Evolutionary conservation across 2,888 invertebrate genomes (phyloP).

Genomic region (Cremastinae sp.): DNA sequence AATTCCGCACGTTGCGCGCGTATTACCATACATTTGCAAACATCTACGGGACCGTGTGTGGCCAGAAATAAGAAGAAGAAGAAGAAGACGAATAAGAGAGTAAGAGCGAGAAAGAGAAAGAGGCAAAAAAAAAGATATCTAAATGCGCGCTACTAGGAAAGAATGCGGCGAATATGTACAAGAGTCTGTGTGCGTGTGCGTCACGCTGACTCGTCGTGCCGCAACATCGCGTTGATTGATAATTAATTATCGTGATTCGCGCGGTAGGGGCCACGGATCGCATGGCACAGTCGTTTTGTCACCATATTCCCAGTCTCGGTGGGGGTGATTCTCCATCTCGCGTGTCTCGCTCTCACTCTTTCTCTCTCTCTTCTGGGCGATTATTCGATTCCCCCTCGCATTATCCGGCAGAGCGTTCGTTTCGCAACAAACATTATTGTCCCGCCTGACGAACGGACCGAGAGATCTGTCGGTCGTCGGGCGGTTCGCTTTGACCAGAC

Average conservation of each 20-base stretch:
- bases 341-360: constrained; percentile 23
- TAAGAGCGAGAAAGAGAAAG: no score
- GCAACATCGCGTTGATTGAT: constrained; percentile 66
- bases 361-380: constrained; percentile 30
- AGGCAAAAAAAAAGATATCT: no score
- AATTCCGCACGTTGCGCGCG: not conserved
- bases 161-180: constrained; percentile 30
- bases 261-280: constrained; percentile 46
- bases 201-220: constrained; percentile 58
- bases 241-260: constrained; percentile 68
- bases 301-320: constrained; percentile 42
- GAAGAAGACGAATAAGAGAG: not conserved
- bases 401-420: constrained; percentile 45
- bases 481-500: constrained; percentile 56
- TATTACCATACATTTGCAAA: constrained; percentile 8
- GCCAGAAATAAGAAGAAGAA: constrained; percentile 32
- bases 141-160: constrained; percentile 35
- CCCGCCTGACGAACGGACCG: constrained; percentile 40
- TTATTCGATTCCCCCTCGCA: constrained; percentile 42
- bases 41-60: constrained; percentile 34
- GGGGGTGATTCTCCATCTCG: constrained; percentile 25
- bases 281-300: constrained; percentile 55
- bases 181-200: constrained; percentile 44
- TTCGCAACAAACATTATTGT: constrained; percentile 58
- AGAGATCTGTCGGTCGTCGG: constrained; percentile 44